These are phyloP conservation scores for Lordiphosa stackelbergi DNA, from an alignment of 1,140 invertebrate species.

Conservation along the genomic window DNA sequence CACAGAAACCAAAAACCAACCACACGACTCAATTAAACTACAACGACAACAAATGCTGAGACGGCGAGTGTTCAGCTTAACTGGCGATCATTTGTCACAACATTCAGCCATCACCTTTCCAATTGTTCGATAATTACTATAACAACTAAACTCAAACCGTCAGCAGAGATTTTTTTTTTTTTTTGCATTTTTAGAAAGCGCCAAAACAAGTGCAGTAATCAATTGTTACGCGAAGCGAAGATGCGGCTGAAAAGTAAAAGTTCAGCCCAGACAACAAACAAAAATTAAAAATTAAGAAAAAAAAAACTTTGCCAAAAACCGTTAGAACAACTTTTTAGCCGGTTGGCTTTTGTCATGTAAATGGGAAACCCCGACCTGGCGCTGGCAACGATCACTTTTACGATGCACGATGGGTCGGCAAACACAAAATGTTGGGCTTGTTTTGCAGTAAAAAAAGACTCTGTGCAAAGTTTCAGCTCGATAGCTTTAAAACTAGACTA, in stretches of 20 bases:
- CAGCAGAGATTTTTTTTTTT: slow-evolving; percentile 25
- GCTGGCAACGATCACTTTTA: slow-evolving; percentile 1
- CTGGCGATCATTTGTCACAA: slow-evolving; percentile 33
- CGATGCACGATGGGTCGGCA: neutral
- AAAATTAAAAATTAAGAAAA: slow-evolving; percentile 5
- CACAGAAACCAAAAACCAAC: slow-evolving; percentile 1
- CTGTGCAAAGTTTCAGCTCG: too few relatives aligned
- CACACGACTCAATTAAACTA: slow-evolving; percentile 36
- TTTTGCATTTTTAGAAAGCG: slow-evolving; percentile 59
- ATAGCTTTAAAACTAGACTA: too few relatives aligned
- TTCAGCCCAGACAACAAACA: neutral
- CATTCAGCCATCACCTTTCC: slow-evolving; percentile 48
- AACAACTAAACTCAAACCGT: slow-evolving; percentile 2
- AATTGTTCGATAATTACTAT: slow-evolving; percentile 66
- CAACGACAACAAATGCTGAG: neutral
- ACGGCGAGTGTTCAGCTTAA: slow-evolving; percentile 18
- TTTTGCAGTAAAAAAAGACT: too few relatives aligned
- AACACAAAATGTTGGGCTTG: too few relatives aligned
- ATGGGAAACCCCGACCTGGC: slow-evolving; percentile 32
- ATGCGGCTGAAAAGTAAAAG: slow-evolving; percentile 52
- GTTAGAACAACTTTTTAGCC: slow-evolving; percentile 53
- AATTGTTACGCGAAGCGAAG: slow-evolving; percentile 58
- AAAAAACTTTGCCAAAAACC: slow-evolving; percentile 44
- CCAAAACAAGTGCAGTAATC: slow-evolving; percentile 68
- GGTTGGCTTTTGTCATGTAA: slow-evolving; percentile 16